A percentile compares a stretch with the other conserved stretches of the same genome.
These are phyloP conservation scores for Sinocyclocheilus anophthalmus DNA, from an alignment of 2,113 vertebrate genomes.

Conservation along the genomic window DNA sequence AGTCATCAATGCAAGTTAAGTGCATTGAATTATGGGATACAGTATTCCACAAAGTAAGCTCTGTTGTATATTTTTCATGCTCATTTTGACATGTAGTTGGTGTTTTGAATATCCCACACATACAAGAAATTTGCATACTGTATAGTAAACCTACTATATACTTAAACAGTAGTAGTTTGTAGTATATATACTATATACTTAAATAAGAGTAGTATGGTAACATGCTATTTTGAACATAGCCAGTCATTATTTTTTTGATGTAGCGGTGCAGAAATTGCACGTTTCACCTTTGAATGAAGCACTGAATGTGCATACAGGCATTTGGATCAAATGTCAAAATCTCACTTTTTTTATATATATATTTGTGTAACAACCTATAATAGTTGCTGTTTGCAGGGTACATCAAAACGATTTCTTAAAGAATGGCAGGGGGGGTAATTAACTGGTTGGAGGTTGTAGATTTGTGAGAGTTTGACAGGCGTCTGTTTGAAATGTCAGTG, in stretches of 20 bases:
- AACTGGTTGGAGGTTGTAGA: slow-evolving; percentile 44
- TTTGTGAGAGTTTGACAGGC: slow-evolving; percentile 56
- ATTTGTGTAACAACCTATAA: slow-evolving; percentile 11
- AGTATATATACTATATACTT: neutral
- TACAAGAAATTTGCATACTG: neutral
- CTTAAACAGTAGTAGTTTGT: neutral
- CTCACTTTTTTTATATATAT: neutral
- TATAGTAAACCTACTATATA: too few relatives aligned
- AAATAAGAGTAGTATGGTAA: neutral
- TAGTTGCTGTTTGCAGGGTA: slow-evolving; percentile 29
- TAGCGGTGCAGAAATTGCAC: too few relatives aligned
- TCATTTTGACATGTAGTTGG: neutral
- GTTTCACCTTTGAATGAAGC: neutral
- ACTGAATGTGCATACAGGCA: neutral
- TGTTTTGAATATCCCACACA: neutral
- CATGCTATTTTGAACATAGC: neutral
- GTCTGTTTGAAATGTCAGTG: slow-evolving; percentile 38
- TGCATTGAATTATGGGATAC: neutral
- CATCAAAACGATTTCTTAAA: slow-evolving; percentile 56
- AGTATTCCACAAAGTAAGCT: neutral
- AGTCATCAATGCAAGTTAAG: neutral
- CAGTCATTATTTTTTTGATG: neutral
- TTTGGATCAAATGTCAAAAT: slow-evolving; percentile 12
- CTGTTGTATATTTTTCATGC: neutral
- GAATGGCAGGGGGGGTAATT: slow-evolving; percentile 42